Evolutionary conservation across 2,888 invertebrate species (phyloP), one percentile per base, ranked within the genome.

Genomic region (Stegophylla sp.): DNA sequence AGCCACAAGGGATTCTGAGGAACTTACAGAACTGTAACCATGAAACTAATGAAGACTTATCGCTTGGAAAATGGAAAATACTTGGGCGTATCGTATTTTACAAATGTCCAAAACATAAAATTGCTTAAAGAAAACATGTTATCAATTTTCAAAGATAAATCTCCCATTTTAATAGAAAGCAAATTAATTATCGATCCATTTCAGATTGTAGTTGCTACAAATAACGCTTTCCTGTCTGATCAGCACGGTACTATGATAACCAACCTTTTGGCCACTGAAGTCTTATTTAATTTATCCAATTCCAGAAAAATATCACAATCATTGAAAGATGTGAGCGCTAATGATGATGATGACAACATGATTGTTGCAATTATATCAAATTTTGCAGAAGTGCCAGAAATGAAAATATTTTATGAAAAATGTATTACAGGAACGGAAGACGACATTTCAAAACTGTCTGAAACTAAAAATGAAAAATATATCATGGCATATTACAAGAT

Each of bases 221-320:
- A 93, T 85, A 91, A 89, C 85, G 92, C 92, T 3, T 88, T 88
- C 0, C 84, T 90, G 0, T 87, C 89, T 1, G 87, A 89, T 71
- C 89, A 88, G 84, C 85, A 85, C 1, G 85, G 86, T 15, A 86
- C 86, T 51, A 86, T 91, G 85, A 89, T 89, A 0, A 93, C 93
- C 0, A 90, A 89, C 84, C 89, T 88, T 12, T 84, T 92, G 0
- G 90, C 88, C 85, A 89, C 91, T 0, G 93, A 93, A 86, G 88
- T 92, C 69, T 85, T 93, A 23, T 93, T 89, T 85, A 91, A 91
- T 85, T 87, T 93, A 82, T 92, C 92, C 0, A 86, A 90, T 1
- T 90, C 91, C 0, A 91, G 90, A 85, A 92, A 92, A 84, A 93
- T 93, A 83, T 88, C 90, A 4, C 90, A 90, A 83, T 91, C 93